Base-by-base conservation (phyloP, 2,113 vertebrate species). In the Entelurus aequoreus region DNA sequence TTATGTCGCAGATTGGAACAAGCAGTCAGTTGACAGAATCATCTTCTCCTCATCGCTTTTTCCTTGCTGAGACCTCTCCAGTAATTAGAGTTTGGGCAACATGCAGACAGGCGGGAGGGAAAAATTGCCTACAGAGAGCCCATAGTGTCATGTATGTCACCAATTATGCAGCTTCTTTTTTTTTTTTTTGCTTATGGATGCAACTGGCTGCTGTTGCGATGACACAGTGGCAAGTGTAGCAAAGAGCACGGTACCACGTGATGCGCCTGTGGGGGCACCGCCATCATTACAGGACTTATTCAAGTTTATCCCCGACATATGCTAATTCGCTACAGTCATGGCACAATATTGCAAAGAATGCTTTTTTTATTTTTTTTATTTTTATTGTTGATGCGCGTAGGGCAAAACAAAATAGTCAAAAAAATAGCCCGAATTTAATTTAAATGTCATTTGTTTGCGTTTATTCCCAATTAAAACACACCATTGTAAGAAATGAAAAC, bases 121-220 rank as follows among this genome's bases (percentile, higher is more conserved):
- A 86, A 85, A 82, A 19, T 19, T 87, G 85, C 72, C 88, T 82
- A 88, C 86, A 87, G 87, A 87, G 86, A 87, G 86, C 80, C 72
- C 75, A 37, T 36, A 48, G 86, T 90, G 89, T 90, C 89, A 90
- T 80, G 76, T 82, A 82, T 85, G 84, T 81, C 63, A 62, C 87
- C 89, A 90, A 90, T 90, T 90, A 90, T 90, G 80, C 86, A 89
- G 87, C 87, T 84, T 87, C 87, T 47, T 88, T 90, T 88, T 90
- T 88, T 87, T 87, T 47, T 88, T 90, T 46, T 46, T 89, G 87
- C 87, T 85, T 72, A 72, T 74, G 83, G 85, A 88, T 87, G 85
- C 85, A 88, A 81, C 86, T 75, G 66, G 74, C 81, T 81, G 80
- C 62, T 77, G 76, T 77, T 76, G 77, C 83, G 78, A 84, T 74